A percentile compares a stretch with the other conserved stretches of the same genome.
These are phyloP conservation scores for Elymnias hypermnestra DNA, from an alignment of 1,140 invertebrate genomes.

Conservation along the genomic window DNA sequence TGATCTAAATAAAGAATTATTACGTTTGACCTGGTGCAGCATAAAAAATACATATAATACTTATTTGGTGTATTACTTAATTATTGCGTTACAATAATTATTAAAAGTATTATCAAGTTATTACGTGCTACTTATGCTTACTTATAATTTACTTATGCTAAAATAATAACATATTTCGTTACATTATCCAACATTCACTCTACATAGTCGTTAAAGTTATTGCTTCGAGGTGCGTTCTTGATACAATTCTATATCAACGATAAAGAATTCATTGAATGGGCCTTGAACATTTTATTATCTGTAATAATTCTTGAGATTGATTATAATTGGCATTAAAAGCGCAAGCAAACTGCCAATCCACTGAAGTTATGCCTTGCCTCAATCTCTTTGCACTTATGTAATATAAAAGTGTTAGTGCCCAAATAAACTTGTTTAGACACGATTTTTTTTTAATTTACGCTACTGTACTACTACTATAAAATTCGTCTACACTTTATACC, in stretches of 20 bases:
- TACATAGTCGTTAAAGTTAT: neutral
- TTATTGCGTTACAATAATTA: neutral
- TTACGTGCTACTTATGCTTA: neutral
- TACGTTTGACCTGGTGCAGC: neutral
- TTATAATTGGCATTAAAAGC: constrained; percentile 18
- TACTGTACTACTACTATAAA: no score
- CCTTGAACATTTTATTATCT: constrained; percentile 27
- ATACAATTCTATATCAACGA: constrained; percentile 22
- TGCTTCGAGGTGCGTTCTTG: constrained; percentile 19
- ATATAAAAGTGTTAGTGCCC: neutral
- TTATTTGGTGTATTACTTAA: no score
- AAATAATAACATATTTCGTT: neutral
- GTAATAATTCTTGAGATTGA: constrained; percentile 23
- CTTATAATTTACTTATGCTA: neutral
- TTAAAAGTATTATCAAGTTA: neutral
- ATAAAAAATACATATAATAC: neutral
- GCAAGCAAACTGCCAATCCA: constrained; percentile 3
- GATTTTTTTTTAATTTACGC: neutral
- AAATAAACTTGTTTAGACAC: neutral
- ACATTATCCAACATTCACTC: constrained; percentile 4
- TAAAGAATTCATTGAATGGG: constrained; percentile 28
- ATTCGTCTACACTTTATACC: no score
- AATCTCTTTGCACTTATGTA: constrained; percentile 5
- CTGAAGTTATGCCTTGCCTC: constrained; percentile 7
- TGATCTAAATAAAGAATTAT: neutral